Percentiles rank a stretch among this genome's conserved stretches.
phyloP scores from a whole-genome alignment of 2,797 vertebrate genomes.

The Odontamblyopus rebecca region DNA sequence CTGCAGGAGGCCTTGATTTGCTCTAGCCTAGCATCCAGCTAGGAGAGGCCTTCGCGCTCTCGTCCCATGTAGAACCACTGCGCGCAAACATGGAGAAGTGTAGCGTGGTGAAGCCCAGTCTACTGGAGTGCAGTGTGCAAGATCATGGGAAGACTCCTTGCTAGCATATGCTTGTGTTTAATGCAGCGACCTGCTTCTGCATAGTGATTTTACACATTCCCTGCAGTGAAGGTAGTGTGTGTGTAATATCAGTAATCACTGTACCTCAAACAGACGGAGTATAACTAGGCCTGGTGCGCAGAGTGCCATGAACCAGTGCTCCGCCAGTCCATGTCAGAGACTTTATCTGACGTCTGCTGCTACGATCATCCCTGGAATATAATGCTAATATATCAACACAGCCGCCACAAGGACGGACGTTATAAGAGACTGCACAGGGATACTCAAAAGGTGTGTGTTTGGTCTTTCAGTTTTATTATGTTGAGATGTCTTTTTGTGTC shows the following conservation, averaged over 20 bases:
- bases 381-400: constrained; percentile 34
- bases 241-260: constrained; percentile 79
- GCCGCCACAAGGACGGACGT: constrained; percentile 38
- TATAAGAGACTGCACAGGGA: constrained; percentile 20
- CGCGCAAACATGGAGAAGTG: constrained; percentile 68
- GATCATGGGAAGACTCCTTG: constrained; percentile 79
- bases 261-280: constrained; percentile 79
- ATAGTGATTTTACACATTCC: constrained; percentile 78
- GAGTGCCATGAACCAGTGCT: constrained; percentile 59
- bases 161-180: constrained; percentile 81
- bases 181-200: constrained; percentile 82
- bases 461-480: constrained; percentile 29
- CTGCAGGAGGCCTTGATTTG: constrained; percentile 75
- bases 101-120: constrained; percentile 79
- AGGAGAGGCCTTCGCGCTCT: constrained; percentile 48
- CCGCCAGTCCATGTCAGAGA: constrained; percentile 32
- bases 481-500: background rate
- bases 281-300: constrained; percentile 77
- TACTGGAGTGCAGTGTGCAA: constrained; percentile 78
- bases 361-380: constrained; percentile 17
- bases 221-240: constrained; percentile 76
- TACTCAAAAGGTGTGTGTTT: constrained; percentile 10
- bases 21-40: constrained; percentile 65
- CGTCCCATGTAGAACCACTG: constrained; percentile 28
- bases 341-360: constrained; percentile 23